Base-by-base conservation (phyloP, 2,797 vertebrate species). In the Picus viridis region DNA sequence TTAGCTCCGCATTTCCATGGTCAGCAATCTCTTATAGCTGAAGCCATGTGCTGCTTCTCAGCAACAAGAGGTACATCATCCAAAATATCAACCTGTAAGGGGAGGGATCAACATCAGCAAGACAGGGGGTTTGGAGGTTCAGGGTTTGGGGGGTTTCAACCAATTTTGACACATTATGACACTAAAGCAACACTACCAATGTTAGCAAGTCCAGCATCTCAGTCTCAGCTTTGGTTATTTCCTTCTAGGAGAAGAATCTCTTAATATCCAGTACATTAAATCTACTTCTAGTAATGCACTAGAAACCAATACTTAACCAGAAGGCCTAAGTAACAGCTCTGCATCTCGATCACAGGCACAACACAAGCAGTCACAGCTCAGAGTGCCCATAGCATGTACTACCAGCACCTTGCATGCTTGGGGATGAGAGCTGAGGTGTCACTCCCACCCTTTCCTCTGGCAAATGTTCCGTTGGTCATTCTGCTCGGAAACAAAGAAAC, bases 361-460 rank as follows among this genome's bases (percentile, higher is more conserved):
- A 54, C 51, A 79, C 16, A 34, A 71, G 63, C 69, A 87, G 64
- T 9, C 12, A 15, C 30, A 58, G 54, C 49, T 86, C 68, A 67
- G 1, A 1, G 32, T 56, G 26, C 56, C 65, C 4, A 0, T 0
- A 51, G 57, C 16, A 13, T 3, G 62, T 65, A 36, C 49, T 34
- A 14, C 29, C 43, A 76, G 45, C n/a, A 64, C 49, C 59, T 14
- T 32, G 29, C 68, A 86, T 39, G n/a, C 53, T 51, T 30, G 26
- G 30, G 76, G 73, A 74, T 49, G 36, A 86, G 22, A 86, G 41
- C 5, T 64, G n/a, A 88, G 45, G n/a, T 19, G 41, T 47, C 49
- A 41, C 43, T 72, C 29, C 41, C n/a, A 67, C 24, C 49, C 59
- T 54, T 19, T 75, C 34, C 59, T 67, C 43, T 2, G 1, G 57